phyloP scores from a whole-genome alignment of 2,797 vertebrate genomes.

The Buceros bicornis region DNA sequence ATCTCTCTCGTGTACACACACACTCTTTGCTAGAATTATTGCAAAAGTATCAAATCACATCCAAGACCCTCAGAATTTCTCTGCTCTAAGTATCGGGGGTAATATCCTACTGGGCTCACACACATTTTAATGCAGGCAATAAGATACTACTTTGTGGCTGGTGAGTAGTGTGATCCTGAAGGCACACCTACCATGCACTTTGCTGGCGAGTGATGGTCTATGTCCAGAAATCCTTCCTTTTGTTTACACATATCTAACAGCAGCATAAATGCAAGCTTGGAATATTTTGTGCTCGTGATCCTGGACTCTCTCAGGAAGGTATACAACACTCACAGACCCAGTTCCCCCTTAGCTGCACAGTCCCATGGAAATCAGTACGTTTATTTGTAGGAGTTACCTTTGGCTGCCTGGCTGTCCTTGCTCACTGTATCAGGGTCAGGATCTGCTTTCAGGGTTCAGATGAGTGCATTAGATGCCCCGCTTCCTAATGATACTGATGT shows the following conservation, averaged over 20 bases:
- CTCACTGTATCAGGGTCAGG: neutral
- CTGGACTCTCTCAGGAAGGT: neutral
- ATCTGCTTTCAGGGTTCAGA: neutral
- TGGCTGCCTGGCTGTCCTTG: neutral
- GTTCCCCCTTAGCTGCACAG: neutral
- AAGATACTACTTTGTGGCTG: neutral
- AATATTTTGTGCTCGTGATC: neutral
- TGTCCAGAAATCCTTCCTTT: neutral
- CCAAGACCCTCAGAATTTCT: neutral
- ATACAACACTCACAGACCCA: neutral
- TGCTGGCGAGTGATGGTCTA: neutral
- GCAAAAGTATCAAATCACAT: neutral
- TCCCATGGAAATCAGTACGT: neutral
- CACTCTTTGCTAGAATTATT: neutral
- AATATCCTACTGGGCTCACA: neutral
- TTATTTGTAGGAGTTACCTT: slow-evolving; percentile 1
- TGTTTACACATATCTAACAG: neutral
- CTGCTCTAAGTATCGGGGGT: neutral
- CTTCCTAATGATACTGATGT: neutral
- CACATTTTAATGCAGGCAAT: neutral
- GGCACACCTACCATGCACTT: neutral
- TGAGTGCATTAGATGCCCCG: neutral
- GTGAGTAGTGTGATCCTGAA: neutral
- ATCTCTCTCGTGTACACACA: neutral
- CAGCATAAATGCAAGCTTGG: neutral